Base-by-base conservation (phyloP, 2,888 invertebrate genomes). In the Augochlorella aurata region DNA sequence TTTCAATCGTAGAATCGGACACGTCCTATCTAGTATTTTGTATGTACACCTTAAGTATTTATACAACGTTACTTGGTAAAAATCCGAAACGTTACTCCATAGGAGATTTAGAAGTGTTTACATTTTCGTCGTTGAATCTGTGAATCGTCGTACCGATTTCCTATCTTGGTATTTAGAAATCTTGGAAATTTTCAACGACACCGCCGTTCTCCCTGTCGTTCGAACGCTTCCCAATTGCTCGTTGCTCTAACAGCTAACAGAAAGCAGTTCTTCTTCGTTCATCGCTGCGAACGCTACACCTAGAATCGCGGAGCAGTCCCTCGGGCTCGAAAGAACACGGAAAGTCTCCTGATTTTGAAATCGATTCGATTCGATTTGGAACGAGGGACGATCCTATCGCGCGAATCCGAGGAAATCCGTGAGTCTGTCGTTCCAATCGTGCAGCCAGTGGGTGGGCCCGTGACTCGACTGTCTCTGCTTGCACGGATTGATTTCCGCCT, bases 331-430 rank as follows among this genome's bases (percentile, higher is more conserved):
- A 9, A 49, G 2, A 18, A 38, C 24, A 9, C 38, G 38, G 4
- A 4, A 38, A 63, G 63, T 38, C 38, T 63, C 29, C 10, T 14
- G 38, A 38, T 38, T 38, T 38, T 4, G 38, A 38, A 38, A 38
- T 38, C 38, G 18, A 3, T 18, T 63, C 65, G 44, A 44, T 12
- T 18, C n/a, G 65, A 38, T 14, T n/a, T 3, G 44, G 1, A n/a
- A n/a, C n/a, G 12, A 3, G 10, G 16, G 44, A 10, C 38, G n/a
- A 47, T 74, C 86, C 90, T 94, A 95, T 93, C 95, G 94, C 79
- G 95, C 95, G 90, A 96, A 97, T 84, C 97, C 97, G 90, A 97
- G 95, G 90, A 97, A 96, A 93, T 97, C 97, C 89, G 96, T 96
- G 47, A 97, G 95, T 77, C 96, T 94, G 90, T 96, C 95, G 93